Evolutionary conservation across 1,140 invertebrate genomes (phyloP).

Genomic region (Ips nitidus): DNA sequence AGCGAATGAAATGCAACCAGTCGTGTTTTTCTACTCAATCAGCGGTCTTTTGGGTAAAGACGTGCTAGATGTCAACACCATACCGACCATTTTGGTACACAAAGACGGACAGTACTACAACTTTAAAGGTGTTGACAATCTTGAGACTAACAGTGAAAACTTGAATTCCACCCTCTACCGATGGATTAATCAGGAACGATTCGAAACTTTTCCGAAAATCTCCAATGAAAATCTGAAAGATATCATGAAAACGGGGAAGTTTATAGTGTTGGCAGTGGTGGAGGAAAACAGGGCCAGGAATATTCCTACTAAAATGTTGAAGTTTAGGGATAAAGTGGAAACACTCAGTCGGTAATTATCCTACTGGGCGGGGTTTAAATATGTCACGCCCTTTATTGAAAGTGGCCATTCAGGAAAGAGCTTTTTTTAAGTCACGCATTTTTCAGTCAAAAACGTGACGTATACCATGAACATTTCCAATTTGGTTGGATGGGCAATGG

Average conservation of each 20-base stretch:
- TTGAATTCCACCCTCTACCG: slow-evolving; percentile 71
- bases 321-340: slow-evolving; percentile 85
- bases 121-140: slow-evolving; percentile 62
- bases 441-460: slow-evolving; percentile 66
- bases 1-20: slow-evolving; percentile 76
- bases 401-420: neutral
- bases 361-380: neutral
- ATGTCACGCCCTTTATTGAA: neutral
- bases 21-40: slow-evolving; percentile 83
- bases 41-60: slow-evolving; percentile 66
- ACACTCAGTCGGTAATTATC: slow-evolving; percentile 62
- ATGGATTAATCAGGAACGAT: slow-evolving; percentile 91
- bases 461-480: slow-evolving; percentile 82
- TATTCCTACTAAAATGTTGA: slow-evolving; percentile 76
- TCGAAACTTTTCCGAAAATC: slow-evolving; percentile 86
- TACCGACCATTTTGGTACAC: slow-evolving; percentile 78
- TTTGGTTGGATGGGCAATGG: slow-evolving; percentile 90
- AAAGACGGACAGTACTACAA: slow-evolving; percentile 76
- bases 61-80: slow-evolving; percentile 65
- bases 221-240: slow-evolving; percentile 82
- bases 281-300: slow-evolving; percentile 85
- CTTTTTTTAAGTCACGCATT: slow-evolving; percentile 55
- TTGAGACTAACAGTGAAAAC: neutral
- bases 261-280: slow-evolving; percentile 81
- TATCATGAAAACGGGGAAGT: slow-evolving; percentile 81